Percentiles rank a stretch among this genome's conserved stretches.
Evolutionary conservation across 2,888 invertebrate species (phyloP).

Genomic region (Danaus chrysippus): DNA sequence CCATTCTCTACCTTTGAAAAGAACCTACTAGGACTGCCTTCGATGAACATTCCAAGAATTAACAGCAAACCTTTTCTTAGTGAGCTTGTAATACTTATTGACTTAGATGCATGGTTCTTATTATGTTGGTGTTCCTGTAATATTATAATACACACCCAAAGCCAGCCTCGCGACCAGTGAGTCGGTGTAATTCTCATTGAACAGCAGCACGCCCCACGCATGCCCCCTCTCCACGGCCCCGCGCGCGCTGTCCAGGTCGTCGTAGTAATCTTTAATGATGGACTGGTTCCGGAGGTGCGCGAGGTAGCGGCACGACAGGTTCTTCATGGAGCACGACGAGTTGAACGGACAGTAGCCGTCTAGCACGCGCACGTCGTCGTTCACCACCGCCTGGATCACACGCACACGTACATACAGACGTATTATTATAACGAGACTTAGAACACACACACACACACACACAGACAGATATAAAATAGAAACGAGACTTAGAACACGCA

Average conservation of each 20-base stretch:
- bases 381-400: slow-evolving; percentile 67
- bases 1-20: too few species aligned
- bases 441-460: too few species aligned
- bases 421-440: not conserved
- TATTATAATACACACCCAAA: slow-evolving; percentile 70
- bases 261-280: slow-evolving; percentile 83
- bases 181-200: slow-evolving; percentile 93
- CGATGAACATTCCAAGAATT: too few species aligned
- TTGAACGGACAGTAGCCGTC: slow-evolving; percentile 76
- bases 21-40: too few species aligned
- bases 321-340: slow-evolving; percentile 83
- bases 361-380: slow-evolving; percentile 62
- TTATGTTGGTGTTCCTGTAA: not conserved
- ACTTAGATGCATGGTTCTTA: too few species aligned
- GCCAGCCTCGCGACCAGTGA: slow-evolving; percentile 90
- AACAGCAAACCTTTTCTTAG: too few species aligned
- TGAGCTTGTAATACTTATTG: too few species aligned
- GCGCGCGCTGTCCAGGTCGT: slow-evolving; percentile 82
- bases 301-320: slow-evolving; percentile 89
- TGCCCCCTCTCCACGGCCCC: slow-evolving; percentile 86
- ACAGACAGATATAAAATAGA: not conserved
- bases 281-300: slow-evolving; percentile 85
- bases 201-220: slow-evolving; percentile 93
- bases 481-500: not conserved
- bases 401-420: too few species aligned